phyloP scores from a whole-genome alignment of 2,888 invertebrate genomes.

The Synergus japonicus region DNA sequence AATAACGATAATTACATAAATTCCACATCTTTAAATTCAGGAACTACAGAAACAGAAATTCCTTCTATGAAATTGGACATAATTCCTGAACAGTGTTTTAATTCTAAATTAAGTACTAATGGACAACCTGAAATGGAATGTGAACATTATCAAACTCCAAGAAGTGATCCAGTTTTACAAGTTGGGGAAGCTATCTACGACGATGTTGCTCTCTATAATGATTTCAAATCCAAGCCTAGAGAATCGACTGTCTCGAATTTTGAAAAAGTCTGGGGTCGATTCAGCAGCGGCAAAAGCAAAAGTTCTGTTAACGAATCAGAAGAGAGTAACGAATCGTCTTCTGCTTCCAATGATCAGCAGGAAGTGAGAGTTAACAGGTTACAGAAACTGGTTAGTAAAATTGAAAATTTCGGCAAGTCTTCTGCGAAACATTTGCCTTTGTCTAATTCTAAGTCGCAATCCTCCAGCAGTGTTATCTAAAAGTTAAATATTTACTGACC shows the following conservation, averaged over 20 bases:
- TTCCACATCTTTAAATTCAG: not conserved
- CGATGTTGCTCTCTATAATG: slow-evolving; percentile 67
- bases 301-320: slow-evolving; percentile 32
- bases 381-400: slow-evolving; percentile 69
- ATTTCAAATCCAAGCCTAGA: slow-evolving; percentile 64
- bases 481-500: not conserved
- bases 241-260: slow-evolving; percentile 48
- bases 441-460: slow-evolving; percentile 30
- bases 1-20: not conserved
- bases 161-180: slow-evolving; percentile 48
- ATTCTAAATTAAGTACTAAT: not conserved
- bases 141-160: slow-evolving; percentile 71
- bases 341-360: slow-evolving; percentile 51
- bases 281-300: slow-evolving; percentile 57
- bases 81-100: not conserved
- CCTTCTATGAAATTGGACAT: slow-evolving; percentile 7
- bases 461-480: slow-evolving; percentile 19
- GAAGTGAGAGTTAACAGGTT: slow-evolving; percentile 63
- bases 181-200: slow-evolving; percentile 68
- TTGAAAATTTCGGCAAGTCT: slow-evolving; percentile 67
- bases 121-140: not conserved
- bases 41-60: not conserved
- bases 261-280: slow-evolving; percentile 67
- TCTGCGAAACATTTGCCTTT: slow-evolving; percentile 26
- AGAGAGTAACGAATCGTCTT: slow-evolving; percentile 43